Base-by-base conservation (phyloP, 2,888 invertebrate species). In the Mactromeris polynyma region DNA sequence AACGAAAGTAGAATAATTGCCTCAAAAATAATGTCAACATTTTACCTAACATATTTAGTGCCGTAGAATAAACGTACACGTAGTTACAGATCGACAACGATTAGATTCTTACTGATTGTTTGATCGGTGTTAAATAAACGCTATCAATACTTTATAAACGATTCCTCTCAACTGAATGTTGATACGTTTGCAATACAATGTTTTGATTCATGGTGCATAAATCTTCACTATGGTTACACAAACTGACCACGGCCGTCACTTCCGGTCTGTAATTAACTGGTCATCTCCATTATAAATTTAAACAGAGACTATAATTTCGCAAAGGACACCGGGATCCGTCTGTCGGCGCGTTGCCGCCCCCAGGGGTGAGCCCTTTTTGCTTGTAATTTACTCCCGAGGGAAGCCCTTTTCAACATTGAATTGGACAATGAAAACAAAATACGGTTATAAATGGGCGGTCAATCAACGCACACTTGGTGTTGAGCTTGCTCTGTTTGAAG, bases 191-290 rank as follows among this genome's bases (percentile, higher is more conserved):
- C 33, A 31, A 69, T 31, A 69, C 83, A 84, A 54, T 77, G 19
- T 84, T 78, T 38, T 36, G n/a, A 73, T 46, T 84, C 38, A 78
- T 38, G 54, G 78, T 84, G 84, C 36, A 88, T 90, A 88, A 88
- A 90, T 90, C 84, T 86, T 83, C 81, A 69, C 78, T 81, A 31
- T 26, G 79, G 87, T 89, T 90, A 79, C 78, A 84, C 90, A 90
- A 90, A 85, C 73, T 82, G 88, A 80, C 81, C 90, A 85, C 51
- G 69, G 33, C 79, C 80, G 51, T 58, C 54, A 54, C 51, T 83
- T 88, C 77, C 84, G 58, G 79, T 83, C 91, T 92, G 87, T 92
- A 89, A 92, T 92, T 92, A 89, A 89, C 86, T 82, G 88, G 78
- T 81, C 90, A 92, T 92, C 91, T 90, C 81, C 80, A 89, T 87